phyloP scores from a whole-genome alignment of 2,888 invertebrate genomes.

The Carcina quercana region DNA sequence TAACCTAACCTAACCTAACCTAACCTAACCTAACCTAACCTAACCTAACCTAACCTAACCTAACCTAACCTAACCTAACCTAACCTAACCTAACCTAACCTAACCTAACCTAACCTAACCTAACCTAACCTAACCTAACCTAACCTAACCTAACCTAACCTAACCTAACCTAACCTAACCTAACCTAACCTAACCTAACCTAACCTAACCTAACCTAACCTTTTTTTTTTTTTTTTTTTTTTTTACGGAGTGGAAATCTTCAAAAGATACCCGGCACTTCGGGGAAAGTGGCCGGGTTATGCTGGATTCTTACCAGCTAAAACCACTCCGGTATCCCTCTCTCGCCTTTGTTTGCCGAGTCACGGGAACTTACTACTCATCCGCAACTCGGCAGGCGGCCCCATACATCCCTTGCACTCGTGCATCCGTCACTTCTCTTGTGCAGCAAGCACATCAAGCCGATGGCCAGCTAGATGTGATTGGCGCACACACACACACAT shows the following conservation, averaged over 20 bases:
- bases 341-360: neutral
- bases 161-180: neutral
- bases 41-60: too few species aligned
- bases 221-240: neutral
- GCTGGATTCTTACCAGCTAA: too few species aligned
- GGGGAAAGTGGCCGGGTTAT: too few species aligned
- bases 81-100: too few species aligned
- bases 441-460: neutral
- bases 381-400: neutral
- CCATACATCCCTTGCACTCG: neutral
- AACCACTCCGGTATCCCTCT: too few species aligned
- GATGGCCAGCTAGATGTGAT: neutral
- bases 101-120: too few species aligned
- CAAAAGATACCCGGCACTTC: neutral
- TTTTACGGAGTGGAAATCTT: too few species aligned
- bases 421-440: neutral
- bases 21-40: too few species aligned
- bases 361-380: neutral
- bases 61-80: too few species aligned
- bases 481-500: too few species aligned
- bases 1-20: too few species aligned
- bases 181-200: constrained; percentile 4
- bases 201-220: constrained; percentile 6
- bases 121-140: neutral
- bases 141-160: neutral